Evolutionary conservation across 2,113 vertebrate species (phyloP).

Genomic region (Nesoenas mayeri): DNA sequence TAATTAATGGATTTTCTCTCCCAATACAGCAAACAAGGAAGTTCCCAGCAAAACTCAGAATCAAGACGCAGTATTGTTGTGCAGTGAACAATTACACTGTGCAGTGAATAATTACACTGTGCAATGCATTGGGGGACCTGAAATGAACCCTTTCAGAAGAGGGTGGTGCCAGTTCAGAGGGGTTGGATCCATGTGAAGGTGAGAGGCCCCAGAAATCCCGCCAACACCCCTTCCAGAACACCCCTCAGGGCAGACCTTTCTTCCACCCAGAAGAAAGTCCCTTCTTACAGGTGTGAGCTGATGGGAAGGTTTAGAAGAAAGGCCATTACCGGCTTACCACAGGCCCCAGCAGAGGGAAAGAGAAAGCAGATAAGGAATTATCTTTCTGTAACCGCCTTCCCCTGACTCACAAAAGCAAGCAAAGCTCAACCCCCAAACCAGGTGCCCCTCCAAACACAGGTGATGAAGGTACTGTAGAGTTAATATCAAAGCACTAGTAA

Average conservation of each 20-base stretch:
- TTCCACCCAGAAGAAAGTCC: not conserved
- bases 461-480: not conserved
- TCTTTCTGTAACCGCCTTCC: not conserved
- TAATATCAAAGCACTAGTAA: not conserved
- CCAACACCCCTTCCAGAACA: not conserved
- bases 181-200: not conserved
- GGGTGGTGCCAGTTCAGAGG: not conserved
- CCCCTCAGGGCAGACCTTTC: not conserved
- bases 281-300: not conserved
- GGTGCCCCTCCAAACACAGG: not conserved
- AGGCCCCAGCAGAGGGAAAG: not conserved
- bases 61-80: not conserved
- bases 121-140: not conserved
- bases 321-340: not conserved
- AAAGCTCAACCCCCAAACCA: not conserved
- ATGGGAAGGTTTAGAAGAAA: not conserved
- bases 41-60: not conserved
- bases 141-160: not conserved
- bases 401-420: not conserved
- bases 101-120: not conserved
- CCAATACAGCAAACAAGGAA: conserved; percentile 20
- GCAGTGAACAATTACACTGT: not conserved
- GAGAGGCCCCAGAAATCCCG: not conserved
- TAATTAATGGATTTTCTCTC: not conserved
- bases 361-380: not conserved